phyloP scores from a whole-genome alignment of 2,888 invertebrate species.

The Thereva nobilitata region DNA sequence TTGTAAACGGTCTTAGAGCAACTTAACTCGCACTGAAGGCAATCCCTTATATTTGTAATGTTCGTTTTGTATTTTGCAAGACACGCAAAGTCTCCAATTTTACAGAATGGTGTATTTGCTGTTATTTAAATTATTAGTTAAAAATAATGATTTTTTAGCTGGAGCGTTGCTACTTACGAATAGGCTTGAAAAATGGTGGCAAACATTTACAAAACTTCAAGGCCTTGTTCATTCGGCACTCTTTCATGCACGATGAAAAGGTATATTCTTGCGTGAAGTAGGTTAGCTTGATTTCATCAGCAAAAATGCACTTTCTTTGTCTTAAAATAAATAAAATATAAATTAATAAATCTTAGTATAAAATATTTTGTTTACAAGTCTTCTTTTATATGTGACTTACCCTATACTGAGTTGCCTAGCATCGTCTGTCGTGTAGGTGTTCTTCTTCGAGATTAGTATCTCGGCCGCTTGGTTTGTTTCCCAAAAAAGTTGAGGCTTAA shows the following conservation, averaged over 20 bases:
- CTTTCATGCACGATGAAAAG: constrained; percentile 73
- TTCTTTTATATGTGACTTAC: constrained; percentile 40
- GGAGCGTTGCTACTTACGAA: constrained; percentile 58
- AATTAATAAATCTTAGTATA: neutral
- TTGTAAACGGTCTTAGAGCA: constrained; percentile 78
- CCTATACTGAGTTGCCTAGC: constrained; percentile 68
- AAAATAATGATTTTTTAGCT: neutral
- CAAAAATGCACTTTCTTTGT: constrained; percentile 74
- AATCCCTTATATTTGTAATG: constrained; percentile 66
- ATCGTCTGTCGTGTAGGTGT: constrained; percentile 76
- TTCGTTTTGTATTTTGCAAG: constrained; percentile 61
- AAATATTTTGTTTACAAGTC: no score
- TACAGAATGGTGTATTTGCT: constrained; percentile 65
- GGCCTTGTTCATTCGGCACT: constrained; percentile 71
- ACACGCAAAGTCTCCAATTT: constrained; percentile 64
- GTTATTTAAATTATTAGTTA: constrained; percentile 35
- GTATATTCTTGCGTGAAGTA: constrained; percentile 66
- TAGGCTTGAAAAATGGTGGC: constrained; percentile 70
- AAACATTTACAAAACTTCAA: constrained; percentile 70
- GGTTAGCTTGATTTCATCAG: constrained; percentile 67
- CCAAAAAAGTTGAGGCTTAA: constrained; percentile 73
- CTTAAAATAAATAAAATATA: constrained; percentile 47
- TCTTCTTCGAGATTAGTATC: constrained; percentile 67
- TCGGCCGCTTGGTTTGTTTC: constrained; percentile 58
- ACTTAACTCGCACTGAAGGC: constrained; percentile 69